A percentile compares a stretch with the other conserved stretches of the same genome.
Evolutionary conservation across 2,797 vertebrate genomes (phyloP).

Genomic region (Pelochelys cantorii): DNA sequence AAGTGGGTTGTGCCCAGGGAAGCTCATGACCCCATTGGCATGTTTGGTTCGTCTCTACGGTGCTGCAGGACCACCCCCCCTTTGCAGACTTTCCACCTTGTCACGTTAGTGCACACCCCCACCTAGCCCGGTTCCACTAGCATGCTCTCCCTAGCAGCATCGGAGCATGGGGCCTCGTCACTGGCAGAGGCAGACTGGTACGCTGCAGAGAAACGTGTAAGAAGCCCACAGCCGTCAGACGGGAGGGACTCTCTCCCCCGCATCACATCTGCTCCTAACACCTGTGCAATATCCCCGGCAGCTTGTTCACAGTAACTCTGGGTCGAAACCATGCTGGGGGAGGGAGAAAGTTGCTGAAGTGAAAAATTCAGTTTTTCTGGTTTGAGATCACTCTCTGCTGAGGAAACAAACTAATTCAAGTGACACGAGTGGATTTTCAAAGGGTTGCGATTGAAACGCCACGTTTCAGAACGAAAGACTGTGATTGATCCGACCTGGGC

Average conservation of each 20-base stretch:
- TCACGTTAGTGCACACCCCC: neutral
- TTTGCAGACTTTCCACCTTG: neutral
- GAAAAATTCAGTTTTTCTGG: neutral
- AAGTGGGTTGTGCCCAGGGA: too few relatives aligned
- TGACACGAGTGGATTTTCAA: neutral
- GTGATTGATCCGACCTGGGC: neutral
- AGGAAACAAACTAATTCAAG: neutral
- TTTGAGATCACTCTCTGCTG: neutral
- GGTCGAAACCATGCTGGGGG: too few relatives aligned
- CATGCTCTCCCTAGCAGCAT: neutral
- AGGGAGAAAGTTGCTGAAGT: neutral
- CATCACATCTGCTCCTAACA: neutral
- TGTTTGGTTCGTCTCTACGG: too few relatives aligned
- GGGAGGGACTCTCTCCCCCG: neutral
- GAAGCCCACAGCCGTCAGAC: neutral
- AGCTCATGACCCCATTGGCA: too few relatives aligned
- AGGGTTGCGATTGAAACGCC: neutral
- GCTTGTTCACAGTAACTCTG: neutral
- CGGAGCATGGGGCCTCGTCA: neutral
- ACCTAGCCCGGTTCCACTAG: neutral
- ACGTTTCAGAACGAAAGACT: neutral
- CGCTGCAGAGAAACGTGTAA: neutral
- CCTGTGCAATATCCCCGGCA: neutral
- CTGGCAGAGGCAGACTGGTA: neutral
- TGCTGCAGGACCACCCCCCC: too few relatives aligned